Conservation (phyloP, 1,140 invertebrate species). For the Drosophila sturtevanti region DNA sequence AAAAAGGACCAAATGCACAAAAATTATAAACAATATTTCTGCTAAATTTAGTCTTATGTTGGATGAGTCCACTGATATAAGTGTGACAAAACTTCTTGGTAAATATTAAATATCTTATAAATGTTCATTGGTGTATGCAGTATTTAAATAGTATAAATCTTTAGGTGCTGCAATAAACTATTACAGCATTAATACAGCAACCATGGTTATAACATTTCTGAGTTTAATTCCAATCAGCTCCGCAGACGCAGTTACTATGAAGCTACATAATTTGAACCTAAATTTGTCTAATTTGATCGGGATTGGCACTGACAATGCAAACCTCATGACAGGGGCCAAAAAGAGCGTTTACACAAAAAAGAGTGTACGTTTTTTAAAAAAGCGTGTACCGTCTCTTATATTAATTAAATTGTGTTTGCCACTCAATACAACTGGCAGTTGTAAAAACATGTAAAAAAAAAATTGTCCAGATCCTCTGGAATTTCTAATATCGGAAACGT, state of each 20-base stretch:
- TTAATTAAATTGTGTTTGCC: neutral
- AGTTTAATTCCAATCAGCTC: neutral
- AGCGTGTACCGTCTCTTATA: too few relatives aligned
- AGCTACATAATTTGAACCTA: neutral
- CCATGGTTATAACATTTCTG: neutral
- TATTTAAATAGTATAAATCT: too few relatives aligned
- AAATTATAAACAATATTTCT: constrained; percentile 18
- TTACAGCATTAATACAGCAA: neutral
- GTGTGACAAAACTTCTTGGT: constrained; percentile 8
- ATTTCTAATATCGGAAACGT: neutral
- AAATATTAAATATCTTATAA: neutral
- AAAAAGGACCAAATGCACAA: constrained; percentile 5
- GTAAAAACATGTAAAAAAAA: neutral
- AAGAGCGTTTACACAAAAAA: neutral
- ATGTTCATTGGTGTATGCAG: too few relatives aligned
- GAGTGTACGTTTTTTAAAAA: too few relatives aligned
- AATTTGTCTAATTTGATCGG: neutral
- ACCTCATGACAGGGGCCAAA: neutral
- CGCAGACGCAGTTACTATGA: neutral
- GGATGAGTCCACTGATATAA: constrained; percentile 21
- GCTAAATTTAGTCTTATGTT: too few relatives aligned
- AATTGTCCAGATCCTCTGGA: neutral
- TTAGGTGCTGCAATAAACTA: neutral
- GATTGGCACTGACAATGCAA: neutral
- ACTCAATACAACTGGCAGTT: neutral